Percentiles rank a stretch among this genome's conserved stretches.
Conservation (phyloP, 2,113 vertebrate species). For the Cavia porcellus region DNA sequence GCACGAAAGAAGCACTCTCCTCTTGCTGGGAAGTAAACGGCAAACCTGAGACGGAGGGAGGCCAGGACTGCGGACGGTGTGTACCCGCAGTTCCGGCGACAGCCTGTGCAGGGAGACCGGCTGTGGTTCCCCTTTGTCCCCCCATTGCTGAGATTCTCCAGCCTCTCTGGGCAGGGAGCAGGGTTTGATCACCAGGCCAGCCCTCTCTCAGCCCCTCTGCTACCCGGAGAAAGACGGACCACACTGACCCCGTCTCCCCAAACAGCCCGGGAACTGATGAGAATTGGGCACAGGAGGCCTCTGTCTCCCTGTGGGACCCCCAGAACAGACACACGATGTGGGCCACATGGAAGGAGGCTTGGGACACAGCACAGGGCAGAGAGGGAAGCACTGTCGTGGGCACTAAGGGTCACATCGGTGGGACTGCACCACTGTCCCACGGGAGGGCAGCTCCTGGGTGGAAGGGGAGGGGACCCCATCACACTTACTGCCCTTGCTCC, state of each 20-base stretch:
- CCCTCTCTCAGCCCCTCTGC: not conserved
- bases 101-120: fast-evolving
- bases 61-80: fast-evolving
- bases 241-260: fast-evolving
- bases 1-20: not conserved
- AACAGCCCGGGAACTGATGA: fast-evolving
- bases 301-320: not conserved
- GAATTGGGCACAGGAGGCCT: fast-evolving
- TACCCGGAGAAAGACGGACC: not conserved
- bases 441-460: not conserved
- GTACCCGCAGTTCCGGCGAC: fast-evolving
- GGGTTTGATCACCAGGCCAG: not conserved
- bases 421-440: not conserved
- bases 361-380: fast-evolving
- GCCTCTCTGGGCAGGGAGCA: not conserved
- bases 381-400: fast-evolving
- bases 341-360: fast-evolving
- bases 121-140: too few relatives aligned
- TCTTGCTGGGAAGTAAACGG: fast-evolving
- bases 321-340: fast-evolving
- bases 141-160: too few relatives aligned
- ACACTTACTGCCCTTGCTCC: not conserved
- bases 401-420: not conserved
- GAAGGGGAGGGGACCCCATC: too few relatives aligned
- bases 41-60: fast-evolving